These are phyloP conservation scores for Octonoba sinensis DNA, from an alignment of 2,888 invertebrate genomes.

Conservation along the genomic window DNA sequence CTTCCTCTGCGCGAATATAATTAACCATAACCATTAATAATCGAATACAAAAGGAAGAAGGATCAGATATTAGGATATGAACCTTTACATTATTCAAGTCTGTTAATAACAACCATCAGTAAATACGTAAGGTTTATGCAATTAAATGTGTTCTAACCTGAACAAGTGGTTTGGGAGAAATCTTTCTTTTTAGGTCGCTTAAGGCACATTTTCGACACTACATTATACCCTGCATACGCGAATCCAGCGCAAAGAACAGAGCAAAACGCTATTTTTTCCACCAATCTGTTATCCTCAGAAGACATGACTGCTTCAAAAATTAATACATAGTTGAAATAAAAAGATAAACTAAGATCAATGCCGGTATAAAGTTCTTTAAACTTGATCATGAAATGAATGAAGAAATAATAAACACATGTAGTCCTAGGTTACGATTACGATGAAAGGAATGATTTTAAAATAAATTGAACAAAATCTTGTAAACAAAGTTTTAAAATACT, in stretches of 20 bases:
- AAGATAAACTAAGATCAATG: too few relatives aligned
- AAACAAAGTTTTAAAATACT: too few relatives aligned
- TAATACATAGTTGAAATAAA: too few relatives aligned
- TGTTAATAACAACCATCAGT: too few relatives aligned
- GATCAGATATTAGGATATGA: too few relatives aligned
- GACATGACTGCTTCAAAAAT: not conserved
- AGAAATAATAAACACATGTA: constrained; percentile 50
- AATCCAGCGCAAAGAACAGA: constrained; percentile 74
- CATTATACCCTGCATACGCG: constrained; percentile 74
- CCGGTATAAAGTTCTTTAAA: too few relatives aligned
- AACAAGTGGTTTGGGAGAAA: constrained; percentile 21
- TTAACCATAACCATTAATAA: too few relatives aligned
- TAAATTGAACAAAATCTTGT: too few relatives aligned
- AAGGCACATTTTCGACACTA: constrained; percentile 68
- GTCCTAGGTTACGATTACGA: constrained; percentile 52
- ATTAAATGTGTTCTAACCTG: not conserved
- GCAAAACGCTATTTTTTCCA: constrained; percentile 71
- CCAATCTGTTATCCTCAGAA: constrained; percentile 1
- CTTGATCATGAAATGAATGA: not conserved
- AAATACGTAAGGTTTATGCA: too few relatives aligned
- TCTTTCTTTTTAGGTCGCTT: constrained; percentile 32
- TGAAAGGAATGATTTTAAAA: not conserved
- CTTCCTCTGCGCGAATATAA: too few relatives aligned
- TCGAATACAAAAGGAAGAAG: too few relatives aligned
- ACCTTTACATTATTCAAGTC: too few relatives aligned